phyloP scores from a whole-genome alignment of 2,888 invertebrate species.

The Anthrax anthrax region DNA sequence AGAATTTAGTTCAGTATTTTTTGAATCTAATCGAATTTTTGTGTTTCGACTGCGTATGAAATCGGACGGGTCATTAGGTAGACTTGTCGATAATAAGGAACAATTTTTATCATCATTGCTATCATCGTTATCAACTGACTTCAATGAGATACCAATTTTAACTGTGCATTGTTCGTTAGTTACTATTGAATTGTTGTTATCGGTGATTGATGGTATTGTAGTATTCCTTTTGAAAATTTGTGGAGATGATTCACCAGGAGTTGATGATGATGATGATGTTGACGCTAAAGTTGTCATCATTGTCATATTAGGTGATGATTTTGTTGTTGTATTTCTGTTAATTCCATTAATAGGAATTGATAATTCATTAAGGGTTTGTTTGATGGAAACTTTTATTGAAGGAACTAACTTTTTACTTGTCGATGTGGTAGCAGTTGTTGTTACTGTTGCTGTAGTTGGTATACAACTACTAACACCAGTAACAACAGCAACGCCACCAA shows the following conservation, averaged over 20 bases:
- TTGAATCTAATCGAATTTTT: conserved; percentile 15
- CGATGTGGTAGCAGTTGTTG: conserved; percentile 8
- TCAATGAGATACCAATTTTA: not conserved
- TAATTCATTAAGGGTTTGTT: conserved; percentile 29
- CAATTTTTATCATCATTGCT: not conserved
- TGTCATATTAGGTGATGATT: conserved; percentile 8
- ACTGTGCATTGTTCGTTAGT: not conserved
- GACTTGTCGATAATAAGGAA: not conserved
- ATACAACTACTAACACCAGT: not conserved
- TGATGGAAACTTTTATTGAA: conserved; percentile 24
- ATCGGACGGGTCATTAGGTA: not conserved
- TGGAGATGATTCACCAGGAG: conserved; percentile 1
- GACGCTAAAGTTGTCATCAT: not conserved
- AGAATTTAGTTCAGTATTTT: conserved; percentile 22
- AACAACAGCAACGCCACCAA: conserved; percentile 8
- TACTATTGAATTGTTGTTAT: not conserved
- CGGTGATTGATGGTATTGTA: not conserved
- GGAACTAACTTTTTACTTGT: conserved; percentile 20
- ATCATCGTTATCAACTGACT: not conserved
- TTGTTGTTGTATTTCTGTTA: conserved; percentile 13
- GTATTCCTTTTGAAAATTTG: conserved; percentile 1
- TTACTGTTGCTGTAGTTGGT: not conserved
- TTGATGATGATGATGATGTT: not conserved
- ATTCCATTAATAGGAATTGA: conserved; percentile 16
- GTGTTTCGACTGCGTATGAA: conserved; percentile 15